Evolutionary conservation across 1,140 invertebrate species (phyloP), one percentile per base, ranked within the genome.

Genomic region (Pomacea maculata): DNA sequence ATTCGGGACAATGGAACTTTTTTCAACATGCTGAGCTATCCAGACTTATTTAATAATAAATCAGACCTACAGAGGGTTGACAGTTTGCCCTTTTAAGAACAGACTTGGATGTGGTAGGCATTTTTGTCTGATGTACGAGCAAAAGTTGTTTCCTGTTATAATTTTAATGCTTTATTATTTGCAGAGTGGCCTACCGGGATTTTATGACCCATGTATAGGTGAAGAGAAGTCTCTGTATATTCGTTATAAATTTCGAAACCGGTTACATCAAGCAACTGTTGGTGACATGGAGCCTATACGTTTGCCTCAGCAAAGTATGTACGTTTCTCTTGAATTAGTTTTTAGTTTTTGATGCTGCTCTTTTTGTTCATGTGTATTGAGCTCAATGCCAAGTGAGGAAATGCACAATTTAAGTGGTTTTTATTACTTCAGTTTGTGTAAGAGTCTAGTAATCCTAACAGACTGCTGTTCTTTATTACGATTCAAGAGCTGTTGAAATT

Each of bases 171-270:
- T 67, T 79, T 9, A 29, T 52, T 81, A 79, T 83, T 93, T 94
- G 71, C 91, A 99, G 97, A 95, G 95, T 89, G 96, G 98, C 89
- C 91, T 99, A 75, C 96, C 97, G 63, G 98, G 98, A 54, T 99
- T 99, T 91, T 99, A 96, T 91, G 98, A 99, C 91, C 97, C 97
- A 0, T 97, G 96, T 88, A 94, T 98, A 25, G 97, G 97, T 7
- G 97, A 99, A 85, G 95, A 96, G 11, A 99, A 99, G 91, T 94
- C 94, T 82, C 92, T 99, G 52, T 94, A 95, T 64, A 94, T 99
- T 80, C 94, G 96, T 86, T 99, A 99, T 90, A 93, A 94, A 85
- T 98, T 96, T 91, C 94, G 95, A 85, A 94, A 94, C 89, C 93
- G 95, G 87, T 92, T 94, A 11, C 95, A 98, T 90, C 93, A 95